Base-by-base conservation (phyloP, 2,113 vertebrate genomes). In the Stictonetta naevosa region DNA sequence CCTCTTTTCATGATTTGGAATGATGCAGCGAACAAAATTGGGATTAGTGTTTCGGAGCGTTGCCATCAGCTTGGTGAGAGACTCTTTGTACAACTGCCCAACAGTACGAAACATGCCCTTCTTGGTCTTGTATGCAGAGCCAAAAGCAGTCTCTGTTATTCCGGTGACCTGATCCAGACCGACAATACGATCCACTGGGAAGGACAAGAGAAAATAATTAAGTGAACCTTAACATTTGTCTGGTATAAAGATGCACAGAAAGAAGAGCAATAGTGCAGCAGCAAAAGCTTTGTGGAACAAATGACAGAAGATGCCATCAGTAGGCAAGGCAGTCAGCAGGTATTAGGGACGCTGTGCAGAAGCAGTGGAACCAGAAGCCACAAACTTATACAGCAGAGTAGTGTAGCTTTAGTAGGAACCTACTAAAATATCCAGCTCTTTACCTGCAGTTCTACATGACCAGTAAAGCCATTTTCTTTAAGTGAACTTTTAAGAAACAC, bases 1-100 rank as follows among this genome's bases (percentile, higher is more conserved):
- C 96, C 99, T 98, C 97, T 99, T 99, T 92, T 99, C 99, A 3
- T 99, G 99, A 91, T 99, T 99, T 29, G 99, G 99, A 96, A 99
- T 99, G 98, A 99, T 99, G 97, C 99, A 99, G 95, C 99, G 99
- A 22, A 99, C 99, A 34, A 99, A 99, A 97, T 99, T 99, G 36
- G 99, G 99, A 97, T 99, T 99, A 83, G 99, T 99, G 98, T 99
- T 99, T 42, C 99, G 98, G 15, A 99, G 98, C 0, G 99, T 99
- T 22, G 99, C 99, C 99, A 99, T 99, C 77, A 99, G 98, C 88
- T 99, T 99, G 96, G 99, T 99, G 53, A 99, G 99, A 0, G 99
- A 99, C 85, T 99, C 99, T 94, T 99, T 99, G 98, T 99, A 99
- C 40, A 99, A 98, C 23, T 99, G 99, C 6, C 99, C 99, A 5